phyloP scores from a whole-genome alignment of 2,888 invertebrate species.

The Papilio gigon region DNA sequence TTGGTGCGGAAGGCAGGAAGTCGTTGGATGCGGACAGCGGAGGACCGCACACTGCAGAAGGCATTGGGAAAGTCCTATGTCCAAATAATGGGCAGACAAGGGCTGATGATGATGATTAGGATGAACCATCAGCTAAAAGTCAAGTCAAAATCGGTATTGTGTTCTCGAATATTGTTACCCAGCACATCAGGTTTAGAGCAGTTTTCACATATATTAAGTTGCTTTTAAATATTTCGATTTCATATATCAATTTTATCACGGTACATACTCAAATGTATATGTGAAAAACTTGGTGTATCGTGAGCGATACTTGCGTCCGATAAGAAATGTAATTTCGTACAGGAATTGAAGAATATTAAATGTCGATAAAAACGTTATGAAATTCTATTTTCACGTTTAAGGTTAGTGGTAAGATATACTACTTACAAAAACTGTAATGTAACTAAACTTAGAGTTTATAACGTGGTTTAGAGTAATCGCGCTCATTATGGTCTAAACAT shows the following conservation, averaged over 20 bases:
- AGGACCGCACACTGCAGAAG: no score
- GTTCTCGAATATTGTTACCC: background rate
- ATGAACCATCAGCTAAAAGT: no score
- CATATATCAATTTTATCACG: conserved; percentile 13
- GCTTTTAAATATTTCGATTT: background rate
- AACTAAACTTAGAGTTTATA: no score
- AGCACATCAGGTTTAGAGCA: no score
- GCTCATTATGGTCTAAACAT: no score
- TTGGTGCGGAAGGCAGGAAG: no score
- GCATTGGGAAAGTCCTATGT: no score
- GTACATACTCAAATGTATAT: background rate
- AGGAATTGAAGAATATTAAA: conserved; percentile 27
- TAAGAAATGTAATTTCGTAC: conserved; percentile 32
- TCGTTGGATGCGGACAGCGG: no score
- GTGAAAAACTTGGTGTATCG: conserved; percentile 13
- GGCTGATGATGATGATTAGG: no score
- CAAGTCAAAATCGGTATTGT: no score
- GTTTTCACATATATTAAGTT: background rate
- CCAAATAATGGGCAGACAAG: no score
- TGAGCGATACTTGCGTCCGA: conserved; percentile 26
- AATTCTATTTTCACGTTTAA: conserved; percentile 5
- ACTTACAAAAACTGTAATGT: background rate
- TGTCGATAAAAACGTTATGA: conserved; percentile 21
- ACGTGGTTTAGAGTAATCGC: no score
- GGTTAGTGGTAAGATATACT: background rate